Percentiles rank a stretch among this genome's conserved stretches.
phyloP scores from a whole-genome alignment of 2,797 vertebrate species.

The Eutrigla gurnardus region DNA sequence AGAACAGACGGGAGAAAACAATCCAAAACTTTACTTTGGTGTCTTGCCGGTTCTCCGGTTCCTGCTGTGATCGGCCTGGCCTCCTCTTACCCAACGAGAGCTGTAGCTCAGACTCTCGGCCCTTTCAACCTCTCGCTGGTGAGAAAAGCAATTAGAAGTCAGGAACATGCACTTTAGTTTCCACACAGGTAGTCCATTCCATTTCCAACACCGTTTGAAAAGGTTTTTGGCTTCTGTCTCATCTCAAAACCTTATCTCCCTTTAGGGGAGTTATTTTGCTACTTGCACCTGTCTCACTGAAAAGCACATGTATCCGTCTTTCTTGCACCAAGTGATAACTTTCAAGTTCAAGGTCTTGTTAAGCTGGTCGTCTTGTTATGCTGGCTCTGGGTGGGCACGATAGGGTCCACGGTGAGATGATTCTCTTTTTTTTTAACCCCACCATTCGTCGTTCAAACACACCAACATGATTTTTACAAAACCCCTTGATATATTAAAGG shows the following conservation, averaged over 20 bases:
- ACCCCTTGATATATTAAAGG: constrained; percentile 57
- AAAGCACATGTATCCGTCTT: constrained; percentile 81
- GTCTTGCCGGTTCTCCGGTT: constrained; percentile 72
- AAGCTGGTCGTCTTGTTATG: constrained; percentile 80
- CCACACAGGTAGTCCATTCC: not conserved
- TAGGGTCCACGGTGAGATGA: constrained; percentile 78
- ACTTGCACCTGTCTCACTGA: constrained; percentile 84
- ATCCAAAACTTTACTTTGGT: constrained; percentile 35
- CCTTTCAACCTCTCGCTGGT: constrained; percentile 83
- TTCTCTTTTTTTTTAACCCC: not conserved
- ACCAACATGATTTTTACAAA: not conserved
- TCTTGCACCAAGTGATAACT: constrained; percentile 85
- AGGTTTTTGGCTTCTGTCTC: not conserved
- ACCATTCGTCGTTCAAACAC: not conserved
- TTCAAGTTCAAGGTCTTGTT: constrained; percentile 84
- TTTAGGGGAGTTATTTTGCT: constrained; percentile 85
- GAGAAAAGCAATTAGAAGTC: constrained; percentile 17
- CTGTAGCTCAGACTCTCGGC: constrained; percentile 78
- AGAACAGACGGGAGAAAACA: not conserved
- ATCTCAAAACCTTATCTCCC: not conserved
- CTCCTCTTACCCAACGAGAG: constrained; percentile 82
- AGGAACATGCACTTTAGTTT: not conserved
- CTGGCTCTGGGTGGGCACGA: constrained; percentile 84
- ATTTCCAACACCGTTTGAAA: not conserved
- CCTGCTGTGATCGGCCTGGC: constrained; percentile 82